Base-by-base conservation (phyloP, 64 coral and sea anemone genomes). In the Pocillopora damicornis region DNA sequence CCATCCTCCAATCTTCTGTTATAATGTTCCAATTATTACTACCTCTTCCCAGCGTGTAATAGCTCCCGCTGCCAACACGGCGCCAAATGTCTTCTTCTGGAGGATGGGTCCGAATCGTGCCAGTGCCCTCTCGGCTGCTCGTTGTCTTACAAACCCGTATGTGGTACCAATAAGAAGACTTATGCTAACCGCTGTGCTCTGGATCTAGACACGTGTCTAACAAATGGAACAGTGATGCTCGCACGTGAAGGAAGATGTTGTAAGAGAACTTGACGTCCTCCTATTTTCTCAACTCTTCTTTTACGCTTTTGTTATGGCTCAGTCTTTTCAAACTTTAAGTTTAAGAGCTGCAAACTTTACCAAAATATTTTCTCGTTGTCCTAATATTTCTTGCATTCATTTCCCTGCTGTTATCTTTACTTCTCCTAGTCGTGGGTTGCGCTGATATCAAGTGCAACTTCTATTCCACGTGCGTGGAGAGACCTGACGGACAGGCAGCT, bases 381-480 rank as follows among this genome's bases (percentile, higher is more conserved):
- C 3, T 12, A 18, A 17, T 60, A 15, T 15, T 15, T 11, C 9
- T 63, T 58, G 20, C 60, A 37, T 38, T 63, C 11, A 13, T 30
- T 14, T 64, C 2, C 64, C 57, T 37, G 11, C 16, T 73, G 15
- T 57, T 35, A 36, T 78, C 58, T 79, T 13, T 37, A 26, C 59
- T 80, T 14, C 68, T 76, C 81, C n/a, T 64, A 95, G 94, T 93
- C 73, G 61, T 89, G 15, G 94, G 94, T 59, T 96, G 94, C 42
- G 61, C 67, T 61, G 75, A 91, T 63, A 93, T 88, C 34, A 88
- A 72, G 18, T 96, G 94, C 58, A 78, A 79, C 20, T 96, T 96
- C 57, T 93, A 93, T 86, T 93, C 94, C 20, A 76, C 86, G 9
- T 96, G 94, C 63, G 81, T 93, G 37, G 91, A 96, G 78, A 79